Evolutionary conservation across 2,113 vertebrate genomes (phyloP).

Genomic region (Hydrolagus affinis): DNA sequence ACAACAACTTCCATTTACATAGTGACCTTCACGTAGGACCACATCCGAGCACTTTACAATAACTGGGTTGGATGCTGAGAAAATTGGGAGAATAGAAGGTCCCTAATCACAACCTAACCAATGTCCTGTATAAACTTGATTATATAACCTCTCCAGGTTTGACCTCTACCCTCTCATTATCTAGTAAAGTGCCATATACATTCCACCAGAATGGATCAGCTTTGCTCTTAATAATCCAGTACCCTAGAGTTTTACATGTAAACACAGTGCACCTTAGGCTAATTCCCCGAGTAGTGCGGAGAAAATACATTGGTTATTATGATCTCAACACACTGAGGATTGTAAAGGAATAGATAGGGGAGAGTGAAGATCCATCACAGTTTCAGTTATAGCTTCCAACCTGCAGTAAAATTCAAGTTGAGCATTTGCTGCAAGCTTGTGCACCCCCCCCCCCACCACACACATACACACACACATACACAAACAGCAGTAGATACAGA

Average conservation of each 20-base stretch:
- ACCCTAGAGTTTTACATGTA: neutral
- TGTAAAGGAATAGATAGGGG: neutral
- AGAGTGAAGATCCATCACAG: neutral
- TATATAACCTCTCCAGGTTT: too few relatives aligned
- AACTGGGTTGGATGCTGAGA: too few relatives aligned
- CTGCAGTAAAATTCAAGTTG: neutral
- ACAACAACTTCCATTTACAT: too few relatives aligned
- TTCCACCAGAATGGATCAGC: neutral
- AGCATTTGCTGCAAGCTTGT: neutral
- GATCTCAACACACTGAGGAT: neutral
- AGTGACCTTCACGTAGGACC: too few relatives aligned
- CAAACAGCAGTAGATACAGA: too few relatives aligned
- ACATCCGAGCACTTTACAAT: too few relatives aligned
- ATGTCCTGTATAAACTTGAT: too few relatives aligned
- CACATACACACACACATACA: too few relatives aligned
- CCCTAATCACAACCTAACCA: too few relatives aligned
- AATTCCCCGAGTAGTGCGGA: neutral
- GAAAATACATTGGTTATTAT: neutral
- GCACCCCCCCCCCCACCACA: neutral
- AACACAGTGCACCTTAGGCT: constrained; percentile 1
- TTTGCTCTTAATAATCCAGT: neutral
- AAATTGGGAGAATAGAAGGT: too few relatives aligned
- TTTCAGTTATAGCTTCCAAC: neutral
- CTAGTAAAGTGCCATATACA: too few relatives aligned
- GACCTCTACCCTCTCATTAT: too few relatives aligned